Base-by-base conservation (phyloP, 2,113 vertebrate genomes). In the Tyrannus savana region DNA sequence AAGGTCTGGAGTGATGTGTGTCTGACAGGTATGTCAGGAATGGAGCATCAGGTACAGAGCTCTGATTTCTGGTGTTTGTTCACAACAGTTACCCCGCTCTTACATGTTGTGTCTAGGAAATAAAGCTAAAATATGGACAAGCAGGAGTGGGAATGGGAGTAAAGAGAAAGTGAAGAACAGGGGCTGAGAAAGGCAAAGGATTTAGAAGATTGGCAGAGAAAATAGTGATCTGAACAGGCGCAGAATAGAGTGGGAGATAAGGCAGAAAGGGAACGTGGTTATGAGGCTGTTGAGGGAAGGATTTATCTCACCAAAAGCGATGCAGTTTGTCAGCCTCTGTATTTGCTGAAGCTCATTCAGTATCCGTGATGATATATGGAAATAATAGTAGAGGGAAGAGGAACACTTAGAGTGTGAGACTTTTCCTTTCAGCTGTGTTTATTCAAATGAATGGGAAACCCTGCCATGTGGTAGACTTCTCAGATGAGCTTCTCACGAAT, bases 381-480 rank as follows among this genome's bases (percentile, higher is more conserved):
- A 97, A 77, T 90, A 79, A 91, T 58, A 75, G 69, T 50, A 72
- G 49, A 89, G 50, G 55, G 68, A 78, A 86, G 77, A 95, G 72
- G 71, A 92, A 77, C 56, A 75, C 64, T 75, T 84, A 23, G 58
- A 66, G 39, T 55, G 73, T 68, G 73, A 88, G 87, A 69, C 74
- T 93, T 87, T 67, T 90, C 73, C 81, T 94, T 91, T 95, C 82
- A 93, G 83, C 78, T 66, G 58, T 42, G 76, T 93, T 77, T 93
- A 80, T 95, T 94, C 75, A 84, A 94, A 93, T 64, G 69, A 84
- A 73, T 82, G 87, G 88, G 85, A 86, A 83, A 79, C 73, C 69
- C 58, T 88, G 87, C 74, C 75, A 75, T 87, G 90, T 96, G 90
- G 71, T 77, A 93, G 91, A 93, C 81, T 95, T 96, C 80, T 91